Base-by-base conservation (phyloP, 2,797 vertebrate species). In the Channa striata region DNA sequence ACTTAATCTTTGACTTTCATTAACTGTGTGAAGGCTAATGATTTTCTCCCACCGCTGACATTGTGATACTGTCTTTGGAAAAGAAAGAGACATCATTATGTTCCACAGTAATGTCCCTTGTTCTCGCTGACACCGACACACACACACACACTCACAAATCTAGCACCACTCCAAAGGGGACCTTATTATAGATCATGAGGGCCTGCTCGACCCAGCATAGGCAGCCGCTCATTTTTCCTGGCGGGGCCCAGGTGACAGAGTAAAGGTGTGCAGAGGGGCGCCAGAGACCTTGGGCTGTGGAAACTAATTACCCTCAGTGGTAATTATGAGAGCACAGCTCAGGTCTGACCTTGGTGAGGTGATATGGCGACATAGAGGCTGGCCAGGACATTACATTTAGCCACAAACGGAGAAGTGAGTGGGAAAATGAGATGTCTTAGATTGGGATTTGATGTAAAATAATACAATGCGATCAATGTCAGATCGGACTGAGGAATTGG, bases 1-100 rank as follows among this genome's bases (percentile, higher is more conserved):
- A 88, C 91, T 90, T 87, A 87, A 90, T 92, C 89, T 89, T 83
- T 93, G 92, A 90, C 91, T 92, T 93, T 92, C 90, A 94, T 92
- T 93, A 92, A 89, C 74, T 83, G 77, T 83, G 84, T 78, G 81
- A 83, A 81, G 87, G 91, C 87, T 90, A 92, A 93, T 89, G 89
- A 85, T 89, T 86, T 80, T 70, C 76, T 71, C 79, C 72, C 62
- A 77, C 59, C 53, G 64, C 64, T 82, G 81, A 90, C 83, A 83
- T 81, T 80, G 85, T 70, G 76, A 78, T 74, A 59, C 82, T 84
- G 83, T 86, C 80, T 87, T 68, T 78, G 59, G 52, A 72, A 78
- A 69, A 83, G 74, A 72, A 77, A 78, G 68, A 84, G 58, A 73
- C 78, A 78, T 90, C 85, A 89, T 92, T 92, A 91, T 81, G 72